Base-by-base conservation (phyloP, 2,113 vertebrate genomes). In the Megaleporinus macrocephalus region DNA sequence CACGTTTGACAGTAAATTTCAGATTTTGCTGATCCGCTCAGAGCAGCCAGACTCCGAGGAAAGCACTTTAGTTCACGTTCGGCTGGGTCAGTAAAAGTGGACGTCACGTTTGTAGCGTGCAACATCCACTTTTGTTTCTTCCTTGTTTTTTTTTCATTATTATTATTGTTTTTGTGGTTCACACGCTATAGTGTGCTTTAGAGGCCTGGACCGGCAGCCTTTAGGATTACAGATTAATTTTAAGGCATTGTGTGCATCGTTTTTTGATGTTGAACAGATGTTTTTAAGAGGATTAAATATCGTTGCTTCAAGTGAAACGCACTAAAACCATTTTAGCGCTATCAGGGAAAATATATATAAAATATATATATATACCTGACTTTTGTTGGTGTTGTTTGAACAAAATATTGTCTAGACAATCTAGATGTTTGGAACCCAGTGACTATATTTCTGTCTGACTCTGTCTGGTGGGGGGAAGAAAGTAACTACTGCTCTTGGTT, bases 331-430 rank as follows among this genome's bases (percentile, higher is more conserved):
- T 63, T 36, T 30, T 10, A 62, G 47, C 55, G 26, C 68, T 41
- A 61, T 84, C 79, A 66, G 82, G 71, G 75, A 86, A 74, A 41
- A 1, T 9, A n/a, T n/a, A n/a, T n/a, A n/a, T n/a, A n/a, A n/a
- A n/a, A n/a, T n/a, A n/a, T n/a, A n/a, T n/a, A n/a, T n/a, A n/a
- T 63, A 73, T 41, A 44, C 63, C 30, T 85, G 65, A 66, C 79
- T 86, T 47, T 76, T 12, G 2, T 74, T 71, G 24, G 68, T 61
- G 55, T 71, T 24, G 71, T 84, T 80, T 75, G 2, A 70, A 51
- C 7, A 36, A 20, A 47, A n/a, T 16, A 22, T 6, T 55, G 7
- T 55, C 68, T 30, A 81, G 55, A 36, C 47, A 75, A 51, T 81
- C 30, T 68, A 24, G 27, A 41, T 26, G 4, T 74, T 66, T 27